Evolutionary conservation across 37 sponge, comb jelly and placozoan species (phyloP).

Genomic region (Oopsacas minuta): DNA sequence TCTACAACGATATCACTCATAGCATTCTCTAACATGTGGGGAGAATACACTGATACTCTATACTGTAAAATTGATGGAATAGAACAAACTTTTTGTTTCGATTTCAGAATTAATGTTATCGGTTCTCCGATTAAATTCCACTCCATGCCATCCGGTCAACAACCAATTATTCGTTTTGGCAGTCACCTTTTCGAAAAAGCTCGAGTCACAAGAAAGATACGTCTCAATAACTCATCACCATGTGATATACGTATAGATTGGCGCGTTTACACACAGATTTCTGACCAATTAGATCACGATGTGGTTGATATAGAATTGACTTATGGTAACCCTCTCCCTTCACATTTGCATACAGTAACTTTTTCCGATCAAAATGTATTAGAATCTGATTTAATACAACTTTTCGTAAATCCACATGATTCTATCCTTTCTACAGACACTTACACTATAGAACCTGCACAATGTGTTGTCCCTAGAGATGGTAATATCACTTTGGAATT

Average conservation of each 20-base stretch:
- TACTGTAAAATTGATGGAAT: conserved; percentile 26
- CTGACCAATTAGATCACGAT: background rate
- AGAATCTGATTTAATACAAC: background rate
- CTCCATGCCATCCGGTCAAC: background rate
- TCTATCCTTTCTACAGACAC: background rate
- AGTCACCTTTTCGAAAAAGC: background rate
- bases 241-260: background rate
- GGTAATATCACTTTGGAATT: background rate
- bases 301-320: background rate
- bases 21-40: conserved; percentile 74
- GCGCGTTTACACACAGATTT: background rate
- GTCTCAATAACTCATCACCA: background rate
- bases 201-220: background rate
- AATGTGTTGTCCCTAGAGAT: background rate
- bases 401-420: background rate
- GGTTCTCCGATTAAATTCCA: background rate
- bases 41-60: conserved; percentile 54
- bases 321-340: conserved; percentile 9
- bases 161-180: background rate
- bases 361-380: background rate
- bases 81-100: background rate
- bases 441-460: background rate
- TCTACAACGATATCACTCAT: conserved; percentile 35
- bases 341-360: background rate
- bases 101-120: background rate